These are phyloP conservation scores for Liodrosophila aerea DNA, from an alignment of 2,888 invertebrate species.

Conservation along the genomic window DNA sequence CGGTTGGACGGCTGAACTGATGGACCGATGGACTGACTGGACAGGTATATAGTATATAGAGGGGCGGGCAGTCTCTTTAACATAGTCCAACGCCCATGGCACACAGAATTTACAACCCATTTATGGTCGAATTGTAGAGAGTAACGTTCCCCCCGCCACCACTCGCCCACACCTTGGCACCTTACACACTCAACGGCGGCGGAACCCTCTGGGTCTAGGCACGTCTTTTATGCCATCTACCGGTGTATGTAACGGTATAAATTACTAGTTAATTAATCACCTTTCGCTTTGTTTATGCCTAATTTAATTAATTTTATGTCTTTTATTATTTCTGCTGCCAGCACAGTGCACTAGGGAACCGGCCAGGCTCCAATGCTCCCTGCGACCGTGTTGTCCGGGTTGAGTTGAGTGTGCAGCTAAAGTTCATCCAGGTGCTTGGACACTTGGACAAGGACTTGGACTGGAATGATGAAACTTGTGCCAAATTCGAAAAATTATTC, in stretches of 20 bases:
- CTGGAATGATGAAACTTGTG: too few species aligned
- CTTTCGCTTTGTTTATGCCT: conserved; percentile 67
- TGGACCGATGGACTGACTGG: too few species aligned
- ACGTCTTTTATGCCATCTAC: conserved; percentile 46
- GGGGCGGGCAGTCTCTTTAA: not conserved
- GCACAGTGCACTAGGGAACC: not conserved
- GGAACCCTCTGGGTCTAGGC: conserved; percentile 17
- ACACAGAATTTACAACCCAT: conserved; percentile 25
- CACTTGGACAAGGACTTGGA: too few species aligned
- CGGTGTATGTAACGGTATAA: conserved; percentile 54
- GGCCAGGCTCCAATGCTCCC: too few species aligned
- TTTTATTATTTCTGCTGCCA: conserved; percentile 49
- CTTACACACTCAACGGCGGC: not conserved
- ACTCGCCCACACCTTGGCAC: not conserved
- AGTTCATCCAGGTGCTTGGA: too few species aligned
- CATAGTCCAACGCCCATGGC: conserved; percentile 2
- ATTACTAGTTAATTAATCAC: conserved; percentile 66
- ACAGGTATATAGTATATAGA: too few species aligned
- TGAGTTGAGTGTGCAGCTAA: too few species aligned
- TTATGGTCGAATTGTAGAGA: conserved; percentile 21
- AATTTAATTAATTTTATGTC: conserved; percentile 66
- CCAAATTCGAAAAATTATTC: not conserved
- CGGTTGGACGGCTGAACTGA: too few species aligned
- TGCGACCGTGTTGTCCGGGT: too few species aligned
- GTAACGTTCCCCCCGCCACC: not conserved